A percentile compares a stretch with the other conserved stretches of the same genome.
Evolutionary conservation across 2,113 vertebrate species (phyloP).

Genomic region (Cephalopholis sonnerati): DNA sequence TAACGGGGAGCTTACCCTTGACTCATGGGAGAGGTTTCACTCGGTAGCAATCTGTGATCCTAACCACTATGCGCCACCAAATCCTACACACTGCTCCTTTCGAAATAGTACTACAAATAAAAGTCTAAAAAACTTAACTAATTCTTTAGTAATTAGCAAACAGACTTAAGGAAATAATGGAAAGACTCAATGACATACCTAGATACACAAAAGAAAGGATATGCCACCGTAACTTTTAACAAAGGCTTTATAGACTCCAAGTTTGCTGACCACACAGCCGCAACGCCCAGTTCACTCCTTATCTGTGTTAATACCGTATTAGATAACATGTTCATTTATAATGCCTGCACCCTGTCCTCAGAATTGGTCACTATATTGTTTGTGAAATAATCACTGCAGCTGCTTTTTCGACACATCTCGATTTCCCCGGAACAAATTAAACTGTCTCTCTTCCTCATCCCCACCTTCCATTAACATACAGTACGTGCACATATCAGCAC

Average conservation of each 20-base stretch:
- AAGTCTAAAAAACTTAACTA: background rate
- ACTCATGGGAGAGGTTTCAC: no score
- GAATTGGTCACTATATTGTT: background rate
- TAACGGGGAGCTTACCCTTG: no score
- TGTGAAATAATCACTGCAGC: background rate
- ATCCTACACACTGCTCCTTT: no score
- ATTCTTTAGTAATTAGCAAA: background rate
- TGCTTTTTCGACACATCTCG: background rate
- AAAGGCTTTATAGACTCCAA: background rate
- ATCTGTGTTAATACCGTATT: background rate
- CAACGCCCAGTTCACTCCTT: background rate
- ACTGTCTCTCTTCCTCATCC: background rate
- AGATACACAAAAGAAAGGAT: background rate
- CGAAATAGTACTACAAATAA: no score
- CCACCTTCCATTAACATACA: constrained; percentile 1
- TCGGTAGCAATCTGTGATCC: no score
- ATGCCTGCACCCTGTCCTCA: background rate
- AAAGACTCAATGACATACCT: background rate
- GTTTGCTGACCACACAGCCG: no score
- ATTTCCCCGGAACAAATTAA: background rate
- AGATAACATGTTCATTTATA: background rate
- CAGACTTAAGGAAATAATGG: background rate
- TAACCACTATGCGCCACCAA: no score
- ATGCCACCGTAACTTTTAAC: background rate
- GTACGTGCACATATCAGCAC: background rate